Percentiles rank a stretch among this genome's conserved stretches.
phyloP scores from a whole-genome alignment of 2,888 invertebrate genomes.

The Selenia dentaria region DNA sequence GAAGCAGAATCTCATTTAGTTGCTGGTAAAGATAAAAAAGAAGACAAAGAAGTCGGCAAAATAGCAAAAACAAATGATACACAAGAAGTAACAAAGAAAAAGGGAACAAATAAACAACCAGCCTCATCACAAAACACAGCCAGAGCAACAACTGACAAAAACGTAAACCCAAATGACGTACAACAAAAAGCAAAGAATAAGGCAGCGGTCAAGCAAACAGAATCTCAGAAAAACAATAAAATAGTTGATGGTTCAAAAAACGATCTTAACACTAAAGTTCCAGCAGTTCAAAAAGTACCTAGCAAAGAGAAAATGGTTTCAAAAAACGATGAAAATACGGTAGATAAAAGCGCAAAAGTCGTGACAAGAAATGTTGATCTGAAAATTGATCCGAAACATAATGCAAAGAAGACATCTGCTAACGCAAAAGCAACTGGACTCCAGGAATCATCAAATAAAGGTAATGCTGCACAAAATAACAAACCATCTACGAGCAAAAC shows the following conservation, averaged over 20 bases:
- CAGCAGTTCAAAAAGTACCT: constrained; percentile 9
- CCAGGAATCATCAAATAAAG: background rate
- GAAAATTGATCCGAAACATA: background rate
- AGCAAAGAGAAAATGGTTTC: background rate
- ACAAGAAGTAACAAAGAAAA: no score
- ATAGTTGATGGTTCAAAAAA: constrained; percentile 3
- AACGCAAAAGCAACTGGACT: background rate
- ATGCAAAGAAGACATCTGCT: background rate
- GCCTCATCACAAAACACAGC: no score
- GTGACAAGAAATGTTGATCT: background rate
- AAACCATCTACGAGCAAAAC: background rate
- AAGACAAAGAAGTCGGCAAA: no score
- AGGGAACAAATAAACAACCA: no score
- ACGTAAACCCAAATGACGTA: constrained; percentile 5
- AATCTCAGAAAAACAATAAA: constrained; percentile 18
- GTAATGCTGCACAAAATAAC: background rate
- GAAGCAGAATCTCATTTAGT: constrained; percentile 7
- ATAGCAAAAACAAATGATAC: no score
- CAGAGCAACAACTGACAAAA: background rate
- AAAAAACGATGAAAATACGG: background rate
- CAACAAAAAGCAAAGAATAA: constrained; percentile 14
- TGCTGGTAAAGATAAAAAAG: constrained; percentile 12
- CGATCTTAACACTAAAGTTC: constrained; percentile 10
- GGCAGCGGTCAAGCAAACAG: constrained; percentile 8
- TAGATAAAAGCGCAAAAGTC: constrained; percentile 2